Base-by-base conservation (phyloP, 2,113 vertebrate species). In the Pyxicephalus adspersus region DNA sequence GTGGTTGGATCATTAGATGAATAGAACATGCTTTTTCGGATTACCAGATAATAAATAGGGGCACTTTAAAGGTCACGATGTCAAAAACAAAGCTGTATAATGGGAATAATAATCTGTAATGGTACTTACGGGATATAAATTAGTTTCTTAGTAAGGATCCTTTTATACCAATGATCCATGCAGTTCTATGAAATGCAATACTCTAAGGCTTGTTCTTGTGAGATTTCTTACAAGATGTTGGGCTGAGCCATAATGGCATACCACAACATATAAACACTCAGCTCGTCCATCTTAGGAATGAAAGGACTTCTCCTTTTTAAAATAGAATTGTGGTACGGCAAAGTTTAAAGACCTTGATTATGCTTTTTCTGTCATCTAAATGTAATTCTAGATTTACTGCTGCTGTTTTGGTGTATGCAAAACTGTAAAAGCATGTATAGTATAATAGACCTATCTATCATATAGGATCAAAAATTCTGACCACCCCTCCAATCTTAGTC, bases 41-140 rank as follows among this genome's bases (percentile, higher is more conserved):
- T 76, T 72, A 83, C 84, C 83, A 76, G 86, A 81, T 84, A 86
- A 85, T 34, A 89, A 90, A 92, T 81, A 85, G 77, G 87, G 84
- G 88, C 90, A 85, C 85, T 86, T 90, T 88, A 90, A 92, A 92
- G 87, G 83, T 80, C 87, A 91, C 89, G 85, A 89, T 85, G 86
- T 86, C 86, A 88, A 88, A 88, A 86, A 85, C 85, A 87, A 83
- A 90, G 86, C 88, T 80, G 74, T 87, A 19, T 88, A 91, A 92
- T 89, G 79, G 90, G 78, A 88, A 85, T 88, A 91, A 90, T 90
- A 89, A 87, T 58, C 75, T 90, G 86, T 90, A 91, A 92, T 87
- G 86, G 85, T 86, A 89, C 85, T 92, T 89, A 83, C 3, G 66
- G 84, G 84, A 83, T 85, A 77, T 87, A 90, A 91, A 89, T 72